Conservation (phyloP, 2,888 invertebrate genomes). For the Limulus polyphemus region DNA sequence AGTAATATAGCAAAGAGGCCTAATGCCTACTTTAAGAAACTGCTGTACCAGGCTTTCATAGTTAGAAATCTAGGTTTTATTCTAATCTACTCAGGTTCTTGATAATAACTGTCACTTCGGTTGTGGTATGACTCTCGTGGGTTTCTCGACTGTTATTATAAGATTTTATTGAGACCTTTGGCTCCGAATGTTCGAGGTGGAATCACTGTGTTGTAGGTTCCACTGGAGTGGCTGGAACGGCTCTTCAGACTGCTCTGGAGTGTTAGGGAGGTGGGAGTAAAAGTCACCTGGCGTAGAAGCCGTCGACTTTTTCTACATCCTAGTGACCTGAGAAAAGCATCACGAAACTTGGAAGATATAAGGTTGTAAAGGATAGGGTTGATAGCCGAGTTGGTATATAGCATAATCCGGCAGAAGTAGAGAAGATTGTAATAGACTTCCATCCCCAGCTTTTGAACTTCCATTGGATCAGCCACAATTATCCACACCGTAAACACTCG, state of each 20-base stretch:
- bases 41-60: too few species aligned
- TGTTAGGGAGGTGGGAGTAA: neutral
- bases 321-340: conserved; percentile 41
- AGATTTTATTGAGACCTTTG: too few species aligned
- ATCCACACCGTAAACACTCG: conserved; percentile 77
- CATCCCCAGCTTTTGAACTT: conserved; percentile 55
- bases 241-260: neutral
- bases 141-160: too few species aligned
- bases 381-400: conserved; percentile 78
- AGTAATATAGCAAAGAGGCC: too few species aligned
- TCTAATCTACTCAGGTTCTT: too few species aligned
- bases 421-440: conserved; percentile 69
- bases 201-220: too few species aligned
- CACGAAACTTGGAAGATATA: conserved; percentile 81
- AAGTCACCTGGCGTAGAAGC: neutral
- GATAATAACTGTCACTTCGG: too few species aligned
- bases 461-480: conserved; percentile 57
- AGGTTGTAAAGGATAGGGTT: conserved; percentile 84
- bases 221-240: neutral
- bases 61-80: too few species aligned
- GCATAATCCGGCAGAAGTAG: conserved; percentile 73
- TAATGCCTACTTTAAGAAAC: too few species aligned
- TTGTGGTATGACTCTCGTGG: too few species aligned
- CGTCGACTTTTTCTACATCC: conserved; percentile 9
- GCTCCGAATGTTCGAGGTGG: too few species aligned